A percentile compares a stretch with the other conserved stretches of the same genome.
phyloP scores from a whole-genome alignment of 2,888 invertebrate species.

The Clistopyga incitator region DNA sequence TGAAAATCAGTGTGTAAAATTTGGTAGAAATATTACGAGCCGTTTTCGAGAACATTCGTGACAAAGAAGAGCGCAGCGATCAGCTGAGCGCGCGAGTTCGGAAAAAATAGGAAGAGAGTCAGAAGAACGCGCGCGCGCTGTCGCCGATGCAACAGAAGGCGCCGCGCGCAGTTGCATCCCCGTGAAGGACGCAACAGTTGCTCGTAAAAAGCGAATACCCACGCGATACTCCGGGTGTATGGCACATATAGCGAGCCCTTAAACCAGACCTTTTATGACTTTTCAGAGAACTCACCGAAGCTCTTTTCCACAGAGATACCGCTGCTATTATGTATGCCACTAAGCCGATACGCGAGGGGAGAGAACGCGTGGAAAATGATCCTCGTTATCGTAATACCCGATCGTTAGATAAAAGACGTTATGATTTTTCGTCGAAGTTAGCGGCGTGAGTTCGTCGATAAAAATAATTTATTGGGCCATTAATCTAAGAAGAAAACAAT shows the following conservation, averaged over 20 bases:
- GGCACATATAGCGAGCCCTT: conserved; percentile 39
- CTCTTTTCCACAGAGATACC: conserved; percentile 7
- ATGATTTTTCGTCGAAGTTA: background rate
- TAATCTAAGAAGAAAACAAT: background rate
- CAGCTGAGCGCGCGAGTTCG: too few relatives aligned
- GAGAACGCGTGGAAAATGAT: conserved; percentile 32
- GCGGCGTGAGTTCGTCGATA: background rate
- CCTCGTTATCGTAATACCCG: conserved; percentile 38
- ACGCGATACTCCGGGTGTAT: conserved; percentile 15
- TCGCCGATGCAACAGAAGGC: conserved; percentile 31
- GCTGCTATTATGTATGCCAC: conserved; percentile 9
- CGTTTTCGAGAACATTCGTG: too few relatives aligned
- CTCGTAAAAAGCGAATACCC: conserved; percentile 58
- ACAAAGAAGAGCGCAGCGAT: too few relatives aligned
- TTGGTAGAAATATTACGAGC: too few relatives aligned
- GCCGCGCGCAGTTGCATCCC: conserved; percentile 39
- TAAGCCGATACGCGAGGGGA: conserved; percentile 7
- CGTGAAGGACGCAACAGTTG: conserved; percentile 59
- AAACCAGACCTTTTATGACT: conserved; percentile 55
- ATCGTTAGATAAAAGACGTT: conserved; percentile 22
- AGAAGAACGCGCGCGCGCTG: conserved; percentile 40
- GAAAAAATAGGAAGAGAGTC: conserved; percentile 17
- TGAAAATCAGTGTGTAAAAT: too few relatives aligned
- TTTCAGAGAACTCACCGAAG: conserved; percentile 43
- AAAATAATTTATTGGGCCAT: conserved; percentile 8